phyloP scores from a whole-genome alignment of 2,113 vertebrate genomes.

The Otus sunia region DNA sequence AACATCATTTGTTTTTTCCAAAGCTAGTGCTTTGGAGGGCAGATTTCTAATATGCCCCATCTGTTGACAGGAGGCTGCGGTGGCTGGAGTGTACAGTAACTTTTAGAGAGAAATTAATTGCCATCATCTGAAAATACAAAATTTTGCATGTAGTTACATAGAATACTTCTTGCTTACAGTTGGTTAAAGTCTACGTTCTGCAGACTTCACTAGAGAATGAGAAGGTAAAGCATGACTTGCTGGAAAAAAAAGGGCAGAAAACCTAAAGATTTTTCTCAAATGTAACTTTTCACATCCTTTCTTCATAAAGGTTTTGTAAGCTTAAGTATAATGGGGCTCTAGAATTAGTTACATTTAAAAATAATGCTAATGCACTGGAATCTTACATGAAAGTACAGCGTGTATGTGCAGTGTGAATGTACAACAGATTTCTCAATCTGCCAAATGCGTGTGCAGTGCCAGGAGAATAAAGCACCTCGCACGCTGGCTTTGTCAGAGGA shows the following conservation, averaged over 20 bases:
- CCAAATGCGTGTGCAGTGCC: neutral
- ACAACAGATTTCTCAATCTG: neutral
- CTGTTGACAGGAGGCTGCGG: neutral
- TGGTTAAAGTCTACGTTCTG: neutral
- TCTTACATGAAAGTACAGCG: neutral
- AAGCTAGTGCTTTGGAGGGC: neutral
- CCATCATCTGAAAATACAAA: neutral
- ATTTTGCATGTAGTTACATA: neutral
- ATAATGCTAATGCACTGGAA: too few relatives aligned
- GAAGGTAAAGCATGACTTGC: neutral
- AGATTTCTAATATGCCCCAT: neutral
- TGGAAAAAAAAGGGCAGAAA: neutral
- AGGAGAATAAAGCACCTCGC: neutral
- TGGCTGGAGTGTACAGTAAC: neutral
- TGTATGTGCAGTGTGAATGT: neutral
- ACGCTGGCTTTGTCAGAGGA: neutral
- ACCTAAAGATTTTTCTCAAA: neutral
- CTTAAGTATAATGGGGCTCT: rapidly evolving
- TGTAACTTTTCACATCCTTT: neutral
- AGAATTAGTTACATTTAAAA: neutral
- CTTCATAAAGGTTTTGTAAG: neutral
- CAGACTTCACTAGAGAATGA: neutral
- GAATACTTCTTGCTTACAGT: neutral
- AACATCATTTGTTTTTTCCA: too few relatives aligned
- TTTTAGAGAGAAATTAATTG: neutral